Evolutionary conservation across 2,113 vertebrate species (phyloP).

Genomic region (Thamnophis sirtalis): DNA sequence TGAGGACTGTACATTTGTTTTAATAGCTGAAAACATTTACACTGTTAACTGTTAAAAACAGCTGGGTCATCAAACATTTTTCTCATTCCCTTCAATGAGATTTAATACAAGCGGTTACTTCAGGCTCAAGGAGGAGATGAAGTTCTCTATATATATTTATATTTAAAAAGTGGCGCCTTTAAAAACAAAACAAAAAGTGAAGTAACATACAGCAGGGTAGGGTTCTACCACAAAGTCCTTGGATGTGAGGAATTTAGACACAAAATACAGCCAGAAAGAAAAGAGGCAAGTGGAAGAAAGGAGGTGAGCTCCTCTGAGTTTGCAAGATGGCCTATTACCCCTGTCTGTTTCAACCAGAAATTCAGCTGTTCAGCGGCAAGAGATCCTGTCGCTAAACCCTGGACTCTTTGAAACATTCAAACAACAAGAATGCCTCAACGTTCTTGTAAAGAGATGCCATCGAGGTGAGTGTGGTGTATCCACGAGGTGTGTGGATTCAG

Average conservation of each 20-base stretch:
- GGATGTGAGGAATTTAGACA: not conserved
- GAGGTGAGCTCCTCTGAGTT: not conserved
- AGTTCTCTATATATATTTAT: not conserved
- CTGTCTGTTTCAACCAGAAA: not conserved
- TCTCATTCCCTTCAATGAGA: not conserved
- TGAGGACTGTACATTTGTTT: constrained; percentile 11
- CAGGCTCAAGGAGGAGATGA: not conserved
- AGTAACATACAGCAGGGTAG: not conserved
- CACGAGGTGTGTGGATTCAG: not conserved
- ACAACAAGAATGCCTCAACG: not conserved
- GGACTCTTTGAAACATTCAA: too few relatives aligned
- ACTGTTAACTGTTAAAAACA: not conserved
- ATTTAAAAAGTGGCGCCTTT: not conserved
- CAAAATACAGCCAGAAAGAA: not conserved
- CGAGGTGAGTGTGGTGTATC: not conserved
- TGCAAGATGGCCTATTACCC: not conserved
- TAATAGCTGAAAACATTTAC: constrained; percentile 40
- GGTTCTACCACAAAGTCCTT: not conserved
- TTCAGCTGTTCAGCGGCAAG: not conserved
- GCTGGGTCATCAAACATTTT: not conserved
- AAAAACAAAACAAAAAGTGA: not conserved
- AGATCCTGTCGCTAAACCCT: not conserved
- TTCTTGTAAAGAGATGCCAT: not conserved
- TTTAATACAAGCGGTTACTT: not conserved
- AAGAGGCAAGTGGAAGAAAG: not conserved